Conservation (phyloP, 2,113 vertebrate genomes). For the Lagenorhynchus albirostris region DNA sequence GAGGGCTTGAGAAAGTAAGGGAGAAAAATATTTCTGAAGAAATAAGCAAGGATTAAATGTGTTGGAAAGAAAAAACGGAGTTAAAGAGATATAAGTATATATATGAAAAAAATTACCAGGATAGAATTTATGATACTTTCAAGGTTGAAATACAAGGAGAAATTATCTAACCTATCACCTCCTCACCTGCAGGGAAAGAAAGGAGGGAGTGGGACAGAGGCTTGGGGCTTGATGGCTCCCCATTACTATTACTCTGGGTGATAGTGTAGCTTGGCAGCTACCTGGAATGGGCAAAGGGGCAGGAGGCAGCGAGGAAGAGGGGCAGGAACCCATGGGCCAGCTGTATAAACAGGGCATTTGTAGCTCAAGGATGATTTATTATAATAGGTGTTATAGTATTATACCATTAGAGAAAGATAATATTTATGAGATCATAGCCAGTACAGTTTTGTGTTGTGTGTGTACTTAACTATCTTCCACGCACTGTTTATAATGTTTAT, state of each 20-base stretch:
- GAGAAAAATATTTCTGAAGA: not conserved
- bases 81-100: not conserved
- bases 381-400: not conserved
- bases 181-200: not conserved
- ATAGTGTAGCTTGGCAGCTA: not conserved
- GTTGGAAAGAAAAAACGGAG: not conserved
- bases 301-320: not conserved
- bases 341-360: not conserved
- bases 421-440: not conserved
- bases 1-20: not conserved
- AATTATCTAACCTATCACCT: not conserved
- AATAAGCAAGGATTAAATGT: slow-evolving; percentile 26
- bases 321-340: not conserved
- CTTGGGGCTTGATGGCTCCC: not conserved
- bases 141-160: not conserved
- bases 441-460: not conserved
- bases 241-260: too few species aligned
- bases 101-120: not conserved
- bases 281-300: not conserved
- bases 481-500: not conserved
- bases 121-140: not conserved
- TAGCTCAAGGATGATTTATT: not conserved
- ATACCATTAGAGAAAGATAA: not conserved
- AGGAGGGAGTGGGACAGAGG: not conserved
- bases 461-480: not conserved